These are phyloP conservation scores for Apodemia hepburni DNA, from an alignment of 2,888 invertebrate genomes.

Conservation along the genomic window DNA sequence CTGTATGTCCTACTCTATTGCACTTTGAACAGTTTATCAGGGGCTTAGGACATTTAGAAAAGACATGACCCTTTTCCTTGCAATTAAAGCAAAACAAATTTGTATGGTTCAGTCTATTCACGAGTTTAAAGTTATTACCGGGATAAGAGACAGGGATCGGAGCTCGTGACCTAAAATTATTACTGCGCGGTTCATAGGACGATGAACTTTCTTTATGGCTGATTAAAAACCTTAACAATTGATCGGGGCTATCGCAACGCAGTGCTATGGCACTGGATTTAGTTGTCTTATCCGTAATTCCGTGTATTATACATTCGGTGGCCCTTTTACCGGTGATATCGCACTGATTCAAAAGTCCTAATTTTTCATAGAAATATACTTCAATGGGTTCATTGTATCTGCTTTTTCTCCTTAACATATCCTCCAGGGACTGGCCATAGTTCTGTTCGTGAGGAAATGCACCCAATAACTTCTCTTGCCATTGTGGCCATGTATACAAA, in stretches of 20 bases:
- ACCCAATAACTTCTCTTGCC: conserved; percentile 2
- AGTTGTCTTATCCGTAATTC: not conserved
- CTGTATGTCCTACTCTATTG: no score
- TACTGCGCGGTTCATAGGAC: no score
- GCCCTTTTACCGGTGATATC: not conserved
- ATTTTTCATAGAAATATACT: conserved; percentile 14
- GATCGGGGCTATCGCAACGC: not conserved
- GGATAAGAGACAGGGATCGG: no score
- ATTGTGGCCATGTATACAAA: conserved; percentile 1
- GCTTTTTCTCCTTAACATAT: conserved; percentile 6
- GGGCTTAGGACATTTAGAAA: no score
- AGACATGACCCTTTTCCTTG: no score
- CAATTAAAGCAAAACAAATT: no score
- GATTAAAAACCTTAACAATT: not conserved
- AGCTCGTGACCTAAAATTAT: no score
- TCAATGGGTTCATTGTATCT: conserved; percentile 9
- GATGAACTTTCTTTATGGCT: not conserved
- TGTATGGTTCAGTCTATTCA: no score
- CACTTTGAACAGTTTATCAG: no score
- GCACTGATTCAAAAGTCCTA: conserved; percentile 5
- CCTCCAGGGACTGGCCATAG: not conserved
- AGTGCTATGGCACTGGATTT: not conserved
- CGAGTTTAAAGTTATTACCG: no score
- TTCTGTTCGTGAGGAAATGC: conserved; percentile 16
- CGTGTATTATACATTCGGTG: conserved; percentile 7